Evolutionary conservation across 2,797 vertebrate genomes (phyloP).

Genomic region (Melanotaenia maccullochi): DNA sequence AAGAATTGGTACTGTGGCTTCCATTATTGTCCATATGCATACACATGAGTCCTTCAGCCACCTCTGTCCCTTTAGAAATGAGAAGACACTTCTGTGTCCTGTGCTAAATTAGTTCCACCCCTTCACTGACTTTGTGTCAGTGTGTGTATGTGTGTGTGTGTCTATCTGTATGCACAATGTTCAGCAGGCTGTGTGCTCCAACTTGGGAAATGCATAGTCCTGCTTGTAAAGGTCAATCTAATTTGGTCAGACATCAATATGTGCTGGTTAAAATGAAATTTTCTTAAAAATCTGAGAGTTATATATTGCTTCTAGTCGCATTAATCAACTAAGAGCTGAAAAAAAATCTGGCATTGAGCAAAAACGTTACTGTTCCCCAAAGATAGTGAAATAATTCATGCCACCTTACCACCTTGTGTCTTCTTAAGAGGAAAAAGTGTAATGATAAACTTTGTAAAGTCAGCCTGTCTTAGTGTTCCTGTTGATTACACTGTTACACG

Average conservation of each 20-base stretch:
- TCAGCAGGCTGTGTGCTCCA: not conserved
- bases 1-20: constrained; percentile 10
- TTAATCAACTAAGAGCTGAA: not conserved
- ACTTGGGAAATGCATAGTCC: not conserved
- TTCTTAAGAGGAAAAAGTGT: not conserved
- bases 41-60: constrained; percentile 4
- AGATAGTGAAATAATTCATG: not conserved
- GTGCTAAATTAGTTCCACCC: constrained; percentile 1
- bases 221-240: not conserved
- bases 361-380: too few species aligned
- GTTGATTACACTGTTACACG: not conserved
- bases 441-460: not conserved
- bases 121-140: not conserved
- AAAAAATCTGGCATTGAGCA: not conserved
- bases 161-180: too few species aligned
- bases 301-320: not conserved
- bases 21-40: constrained; percentile 14
- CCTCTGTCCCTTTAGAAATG: constrained; percentile 6
- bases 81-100: not conserved
- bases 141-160: constrained; percentile 8
- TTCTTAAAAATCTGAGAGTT: not conserved
- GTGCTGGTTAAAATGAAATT: not conserved
- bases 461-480: not conserved
- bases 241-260: not conserved
- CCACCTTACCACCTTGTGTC: too few species aligned